phyloP scores from a whole-genome alignment of 2,888 invertebrate genomes.

The Gisinianus flammeolus region DNA sequence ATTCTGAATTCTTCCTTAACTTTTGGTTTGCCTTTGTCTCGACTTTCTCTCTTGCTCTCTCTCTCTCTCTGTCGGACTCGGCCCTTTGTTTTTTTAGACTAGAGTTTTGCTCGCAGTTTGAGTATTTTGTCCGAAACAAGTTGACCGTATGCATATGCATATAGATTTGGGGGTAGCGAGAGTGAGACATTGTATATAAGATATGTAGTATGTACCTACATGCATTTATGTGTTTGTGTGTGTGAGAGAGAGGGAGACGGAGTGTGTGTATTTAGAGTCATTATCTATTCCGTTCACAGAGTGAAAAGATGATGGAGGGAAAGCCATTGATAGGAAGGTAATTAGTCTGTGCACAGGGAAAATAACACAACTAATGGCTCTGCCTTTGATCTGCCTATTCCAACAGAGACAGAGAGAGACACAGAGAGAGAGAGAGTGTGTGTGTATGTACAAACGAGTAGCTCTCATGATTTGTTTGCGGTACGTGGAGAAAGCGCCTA shows the following conservation, averaged over 20 bases:
- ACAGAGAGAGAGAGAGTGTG: not conserved
- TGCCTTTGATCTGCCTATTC: slow-evolving; percentile 42
- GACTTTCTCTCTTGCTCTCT: not conserved
- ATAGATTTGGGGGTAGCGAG: not conserved
- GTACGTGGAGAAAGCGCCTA: slow-evolving; percentile 43
- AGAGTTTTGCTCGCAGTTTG: no score
- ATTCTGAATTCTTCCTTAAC: not conserved
- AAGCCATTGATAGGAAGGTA: slow-evolving; percentile 38
- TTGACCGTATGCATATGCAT: no score
- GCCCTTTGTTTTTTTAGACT: no score
- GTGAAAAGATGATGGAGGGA: slow-evolving; percentile 32
- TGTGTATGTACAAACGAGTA: slow-evolving; percentile 2
- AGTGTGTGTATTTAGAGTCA: slow-evolving; percentile 10
- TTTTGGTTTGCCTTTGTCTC: not conserved
- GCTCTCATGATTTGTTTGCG: slow-evolving; percentile 44
- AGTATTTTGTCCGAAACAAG: no score
- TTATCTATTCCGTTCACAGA: slow-evolving; percentile 32
- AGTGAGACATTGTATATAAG: no score
- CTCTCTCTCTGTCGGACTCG: no score
- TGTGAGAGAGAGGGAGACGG: no score
- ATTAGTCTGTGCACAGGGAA: slow-evolving; percentile 38
- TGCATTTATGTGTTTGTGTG: no score
- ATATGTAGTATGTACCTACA: no score
- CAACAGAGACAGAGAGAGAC: slow-evolving; percentile 1
- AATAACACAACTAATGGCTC: slow-evolving; percentile 43